phyloP scores from a whole-genome alignment of 2,888 invertebrate species.

The Leptura quadrifasciata region DNA sequence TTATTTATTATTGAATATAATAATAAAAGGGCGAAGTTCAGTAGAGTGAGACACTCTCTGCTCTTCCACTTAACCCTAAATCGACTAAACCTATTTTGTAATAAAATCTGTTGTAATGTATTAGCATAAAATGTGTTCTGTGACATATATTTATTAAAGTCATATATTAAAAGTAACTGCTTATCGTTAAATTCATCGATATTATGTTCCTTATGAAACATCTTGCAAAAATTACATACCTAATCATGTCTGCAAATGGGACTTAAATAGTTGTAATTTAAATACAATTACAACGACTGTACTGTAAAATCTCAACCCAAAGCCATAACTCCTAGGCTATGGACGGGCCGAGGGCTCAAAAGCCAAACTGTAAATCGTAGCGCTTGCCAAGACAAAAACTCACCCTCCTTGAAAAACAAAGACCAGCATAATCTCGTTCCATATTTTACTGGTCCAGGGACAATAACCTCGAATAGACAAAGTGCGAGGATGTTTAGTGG shows the following conservation, averaged over 20 bases:
- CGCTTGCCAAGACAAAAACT: slow-evolving; percentile 6
- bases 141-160: no score
- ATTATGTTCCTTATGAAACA: no score
- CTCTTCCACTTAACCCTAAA: no score
- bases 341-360: background rate
- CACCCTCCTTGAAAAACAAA: slow-evolving; percentile 9
- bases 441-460: slow-evolving; percentile 17
- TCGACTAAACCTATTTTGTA: no score
- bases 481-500: background rate
- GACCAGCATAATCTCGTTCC: slow-evolving; percentile 4
- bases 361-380: background rate
- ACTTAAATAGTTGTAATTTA: background rate
- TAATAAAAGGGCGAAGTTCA: no score
- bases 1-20: no score
- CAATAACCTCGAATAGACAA: background rate
- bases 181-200: no score
- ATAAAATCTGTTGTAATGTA: no score
- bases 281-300: background rate
- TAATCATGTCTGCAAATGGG: background rate
- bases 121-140: no score
- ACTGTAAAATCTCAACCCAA: background rate
- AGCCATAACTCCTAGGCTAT: background rate
- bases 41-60: no score
- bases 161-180: no score
- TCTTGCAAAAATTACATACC: no score